A percentile compares a stretch with the other conserved stretches of the same genome.
These are phyloP conservation scores for Opisthocomus hoazin DNA, from an alignment of 2,113 vertebrate genomes.

Conservation along the genomic window DNA sequence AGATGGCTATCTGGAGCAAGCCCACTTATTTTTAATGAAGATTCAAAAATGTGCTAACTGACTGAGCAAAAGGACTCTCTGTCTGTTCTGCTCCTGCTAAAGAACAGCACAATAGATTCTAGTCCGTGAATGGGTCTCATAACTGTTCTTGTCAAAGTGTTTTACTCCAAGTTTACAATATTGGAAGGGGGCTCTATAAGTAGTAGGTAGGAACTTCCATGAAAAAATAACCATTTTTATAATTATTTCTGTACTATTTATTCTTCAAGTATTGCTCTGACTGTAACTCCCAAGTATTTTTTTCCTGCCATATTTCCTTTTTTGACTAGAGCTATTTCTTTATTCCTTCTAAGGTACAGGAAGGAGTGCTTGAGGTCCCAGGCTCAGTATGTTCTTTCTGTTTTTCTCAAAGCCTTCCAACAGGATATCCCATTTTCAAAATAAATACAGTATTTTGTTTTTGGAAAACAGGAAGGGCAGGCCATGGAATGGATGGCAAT, in stretches of 20 bases:
- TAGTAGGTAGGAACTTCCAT: not conserved
- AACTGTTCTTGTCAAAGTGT: not conserved
- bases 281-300: not conserved
- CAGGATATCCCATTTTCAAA: slow-evolving; percentile 61
- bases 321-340: not conserved
- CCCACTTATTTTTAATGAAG: not conserved
- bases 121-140: not conserved
- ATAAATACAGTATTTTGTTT: slow-evolving; percentile 43
- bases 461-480: slow-evolving; percentile 64
- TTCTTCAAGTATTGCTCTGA: not conserved
- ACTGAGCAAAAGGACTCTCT: not conserved
- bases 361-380: slow-evolving; percentile 28
- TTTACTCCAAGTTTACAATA: not conserved
- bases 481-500: slow-evolving; percentile 9
- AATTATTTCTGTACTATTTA: slow-evolving; percentile 18
- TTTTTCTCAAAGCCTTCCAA: slow-evolving; percentile 38
- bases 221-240: not conserved
- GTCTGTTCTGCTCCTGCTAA: not conserved
- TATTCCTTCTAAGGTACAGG: slow-evolving; percentile 15
- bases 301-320: slow-evolving; percentile 42
- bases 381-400: not conserved
- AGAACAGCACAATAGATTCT: not conserved
- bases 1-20: not conserved
- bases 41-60: not conserved
- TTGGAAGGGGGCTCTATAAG: not conserved